phyloP scores from a whole-genome alignment of 2,888 invertebrate species.

The Ferrisia virgata region DNA sequence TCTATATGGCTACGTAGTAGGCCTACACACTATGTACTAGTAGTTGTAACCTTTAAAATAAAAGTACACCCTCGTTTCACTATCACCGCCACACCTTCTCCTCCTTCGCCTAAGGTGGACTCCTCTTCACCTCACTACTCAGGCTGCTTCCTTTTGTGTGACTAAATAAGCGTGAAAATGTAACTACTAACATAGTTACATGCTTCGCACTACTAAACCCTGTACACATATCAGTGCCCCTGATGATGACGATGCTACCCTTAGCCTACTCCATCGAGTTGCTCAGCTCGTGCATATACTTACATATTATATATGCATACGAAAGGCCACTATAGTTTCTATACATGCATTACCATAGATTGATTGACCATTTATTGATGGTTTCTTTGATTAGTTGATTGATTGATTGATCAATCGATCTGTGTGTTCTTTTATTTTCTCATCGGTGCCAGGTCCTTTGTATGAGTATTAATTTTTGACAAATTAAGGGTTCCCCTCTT shows the following conservation, averaged over 20 bases:
- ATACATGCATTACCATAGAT: slow-evolving; percentile 12
- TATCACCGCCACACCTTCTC: background rate
- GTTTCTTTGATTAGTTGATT: slow-evolving; percentile 13
- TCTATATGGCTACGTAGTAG: background rate
- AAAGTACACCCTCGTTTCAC: slow-evolving; percentile 33
- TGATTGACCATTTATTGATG: slow-evolving; percentile 29
- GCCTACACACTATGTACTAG: background rate
- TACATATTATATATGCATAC: background rate
- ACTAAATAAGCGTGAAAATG: slow-evolving; percentile 42
- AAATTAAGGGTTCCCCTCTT: background rate
- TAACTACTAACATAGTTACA: slow-evolving; percentile 43
- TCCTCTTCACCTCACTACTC: background rate
- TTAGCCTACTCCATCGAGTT: no score
- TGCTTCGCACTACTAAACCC: background rate
- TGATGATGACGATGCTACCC: no score
- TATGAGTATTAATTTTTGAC: background rate
- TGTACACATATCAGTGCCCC: no score
- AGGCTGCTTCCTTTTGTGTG: background rate
- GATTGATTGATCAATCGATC: no score
- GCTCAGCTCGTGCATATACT: background rate
- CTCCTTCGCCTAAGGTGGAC: no score
- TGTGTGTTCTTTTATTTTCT: no score
- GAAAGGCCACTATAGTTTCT: background rate
- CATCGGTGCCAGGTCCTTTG: no score
- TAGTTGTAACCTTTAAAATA: slow-evolving; percentile 33